These are phyloP conservation scores for Anorthoa munda DNA, from an alignment of 2,888 invertebrate species.

Conservation along the genomic window DNA sequence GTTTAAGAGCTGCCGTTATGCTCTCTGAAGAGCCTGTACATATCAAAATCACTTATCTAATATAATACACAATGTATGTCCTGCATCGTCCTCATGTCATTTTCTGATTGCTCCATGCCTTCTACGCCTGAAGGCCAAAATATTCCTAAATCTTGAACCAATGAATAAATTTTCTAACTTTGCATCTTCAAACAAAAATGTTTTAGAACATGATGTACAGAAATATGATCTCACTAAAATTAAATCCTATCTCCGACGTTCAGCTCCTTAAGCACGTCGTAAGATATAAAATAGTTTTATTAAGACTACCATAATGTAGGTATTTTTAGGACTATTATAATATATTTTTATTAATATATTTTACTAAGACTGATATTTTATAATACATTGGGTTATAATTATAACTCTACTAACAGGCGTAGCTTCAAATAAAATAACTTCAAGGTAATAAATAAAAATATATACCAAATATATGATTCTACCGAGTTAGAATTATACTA, in stretches of 20 bases:
- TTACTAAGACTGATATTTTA: slow-evolving; percentile 37
- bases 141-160: slow-evolving; percentile 21
- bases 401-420: slow-evolving; percentile 23
- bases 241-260: slow-evolving; percentile 25
- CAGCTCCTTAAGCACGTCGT: too few species aligned
- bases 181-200: slow-evolving; percentile 32
- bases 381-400: slow-evolving; percentile 35
- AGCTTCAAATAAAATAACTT: slow-evolving; percentile 33
- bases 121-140: slow-evolving; percentile 23
- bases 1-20: slow-evolving; percentile 8
- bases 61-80: slow-evolving; percentile 10
- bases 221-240: slow-evolving; percentile 27
- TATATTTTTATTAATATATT: background rate
- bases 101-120: background rate
- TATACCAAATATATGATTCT: slow-evolving; percentile 36
- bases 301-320: background rate
- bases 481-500: slow-evolving; percentile 42
- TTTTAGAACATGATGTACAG: slow-evolving; percentile 49
- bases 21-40: slow-evolving; percentile 7
- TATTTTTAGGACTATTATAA: background rate
- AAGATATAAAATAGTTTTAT: background rate
- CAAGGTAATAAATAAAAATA: slow-evolving; percentile 31
- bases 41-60: slow-evolving; percentile 13
- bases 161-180: slow-evolving; percentile 21
- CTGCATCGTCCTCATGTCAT: slow-evolving; percentile 3